These are phyloP conservation scores for Jordanella pulchra DNA, from an alignment of 2,797 vertebrate species.

Conservation along the genomic window DNA sequence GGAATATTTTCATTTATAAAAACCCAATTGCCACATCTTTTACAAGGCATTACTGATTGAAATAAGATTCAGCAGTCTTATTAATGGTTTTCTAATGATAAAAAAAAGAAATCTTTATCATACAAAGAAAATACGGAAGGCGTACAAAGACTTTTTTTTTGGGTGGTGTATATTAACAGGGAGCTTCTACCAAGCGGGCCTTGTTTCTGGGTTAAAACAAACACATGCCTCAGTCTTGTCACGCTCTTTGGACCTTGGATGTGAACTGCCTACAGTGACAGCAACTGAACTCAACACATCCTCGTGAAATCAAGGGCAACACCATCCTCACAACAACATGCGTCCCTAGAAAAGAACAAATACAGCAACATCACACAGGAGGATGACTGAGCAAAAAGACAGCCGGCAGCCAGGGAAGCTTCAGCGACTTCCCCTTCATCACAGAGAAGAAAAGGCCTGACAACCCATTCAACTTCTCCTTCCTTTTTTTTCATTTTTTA, in stretches of 20 bases:
- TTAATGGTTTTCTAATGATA: not conserved
- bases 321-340: conserved; percentile 17
- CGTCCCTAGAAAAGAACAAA: conserved; percentile 21
- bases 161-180: conserved; percentile 8
- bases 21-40: not conserved
- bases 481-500: conserved; percentile 18
- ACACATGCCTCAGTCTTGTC: not conserved
- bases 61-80: not conserved
- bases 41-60: not conserved
- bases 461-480: conserved; percentile 26
- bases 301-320: conserved; percentile 31
- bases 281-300: conserved; percentile 13
- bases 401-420: conserved; percentile 19
- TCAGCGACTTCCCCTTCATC: conserved; percentile 32
- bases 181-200: conserved; percentile 15
- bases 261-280: conserved; percentile 10
- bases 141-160: not conserved
- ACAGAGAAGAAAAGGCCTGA: conserved; percentile 32
- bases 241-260: conserved; percentile 12
- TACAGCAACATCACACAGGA: conserved; percentile 22
- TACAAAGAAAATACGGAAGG: not conserved
- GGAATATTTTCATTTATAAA: not conserved
- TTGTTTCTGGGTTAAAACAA: conserved; percentile 25
- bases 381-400: conserved; percentile 52
- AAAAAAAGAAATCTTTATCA: not conserved